A percentile compares a stretch with the other conserved stretches of the same genome.
phyloP scores from a whole-genome alignment of 1,140 invertebrate species.

The Drosophila murphyi region DNA sequence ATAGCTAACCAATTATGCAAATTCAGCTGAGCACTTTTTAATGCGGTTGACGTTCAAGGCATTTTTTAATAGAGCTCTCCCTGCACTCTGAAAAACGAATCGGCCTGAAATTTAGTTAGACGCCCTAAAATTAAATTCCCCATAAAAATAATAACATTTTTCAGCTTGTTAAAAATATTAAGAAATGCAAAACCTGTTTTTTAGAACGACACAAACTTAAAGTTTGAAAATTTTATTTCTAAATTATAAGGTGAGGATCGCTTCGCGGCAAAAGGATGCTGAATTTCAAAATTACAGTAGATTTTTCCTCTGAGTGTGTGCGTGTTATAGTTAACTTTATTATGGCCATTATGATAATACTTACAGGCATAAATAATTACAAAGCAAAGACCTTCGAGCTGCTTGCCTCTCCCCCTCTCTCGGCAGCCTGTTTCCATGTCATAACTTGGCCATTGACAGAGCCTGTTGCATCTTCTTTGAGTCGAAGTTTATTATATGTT shows the following conservation, averaged over 20 bases:
- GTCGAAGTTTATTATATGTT: background rate
- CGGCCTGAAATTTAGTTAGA: no score
- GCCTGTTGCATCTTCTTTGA: slow-evolving; percentile 1
- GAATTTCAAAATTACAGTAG: no score
- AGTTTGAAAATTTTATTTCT: no score
- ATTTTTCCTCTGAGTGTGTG: no score
- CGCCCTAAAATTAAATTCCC: no score
- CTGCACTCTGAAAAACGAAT: background rate
- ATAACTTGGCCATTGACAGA: slow-evolving; percentile 54
- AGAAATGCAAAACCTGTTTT: no score
- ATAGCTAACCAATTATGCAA: slow-evolving; percentile 53
- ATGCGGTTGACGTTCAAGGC: slow-evolving; percentile 48
- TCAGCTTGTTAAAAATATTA: no score
- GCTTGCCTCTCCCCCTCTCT: slow-evolving; percentile 1
- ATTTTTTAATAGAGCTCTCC: slow-evolving; percentile 53
- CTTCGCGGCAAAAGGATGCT: no score
- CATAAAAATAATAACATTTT: no score
- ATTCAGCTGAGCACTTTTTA: slow-evolving; percentile 62
- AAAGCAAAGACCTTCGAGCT: background rate
- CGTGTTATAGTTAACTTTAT: slow-evolving; percentile 7
- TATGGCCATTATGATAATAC: slow-evolving; percentile 20
- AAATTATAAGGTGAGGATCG: no score
- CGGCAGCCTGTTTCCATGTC: slow-evolving; percentile 46
- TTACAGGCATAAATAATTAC: slow-evolving; percentile 35
- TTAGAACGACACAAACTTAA: no score